A percentile compares a stretch with the other conserved stretches of the same genome.
These are phyloP conservation scores for Tachina grossa DNA, from an alignment of 2,888 invertebrate species.

Conservation along the genomic window DNA sequence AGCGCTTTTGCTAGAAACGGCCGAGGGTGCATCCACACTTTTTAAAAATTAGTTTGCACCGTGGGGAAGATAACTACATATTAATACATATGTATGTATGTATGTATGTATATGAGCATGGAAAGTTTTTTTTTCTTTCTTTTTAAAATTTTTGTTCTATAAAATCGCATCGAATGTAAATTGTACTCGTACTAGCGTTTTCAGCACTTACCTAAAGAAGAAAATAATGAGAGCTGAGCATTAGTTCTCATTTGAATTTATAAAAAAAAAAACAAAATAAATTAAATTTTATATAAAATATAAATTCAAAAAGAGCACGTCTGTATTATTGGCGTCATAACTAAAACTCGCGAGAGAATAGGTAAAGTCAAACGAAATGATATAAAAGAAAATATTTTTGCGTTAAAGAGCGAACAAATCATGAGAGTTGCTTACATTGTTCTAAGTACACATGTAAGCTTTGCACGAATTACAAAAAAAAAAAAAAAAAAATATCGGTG, in stretches of 20 bases:
- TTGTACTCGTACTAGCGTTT: neutral
- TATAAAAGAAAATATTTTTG: conserved; percentile 34
- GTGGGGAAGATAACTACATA: neutral
- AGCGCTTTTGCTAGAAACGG: conserved; percentile 2
- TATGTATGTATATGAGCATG: conserved; percentile 27
- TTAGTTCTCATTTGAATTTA: conserved; percentile 6
- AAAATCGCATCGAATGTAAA: conserved; percentile 10
- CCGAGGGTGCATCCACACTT: neutral
- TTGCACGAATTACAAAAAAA: conserved; percentile 34
- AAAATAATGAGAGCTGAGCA: conserved; percentile 16
- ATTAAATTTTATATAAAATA: conserved; percentile 37
- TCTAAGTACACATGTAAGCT: conserved; percentile 15
- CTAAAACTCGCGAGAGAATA: conserved; percentile 7
- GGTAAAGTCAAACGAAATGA: conserved; percentile 14
- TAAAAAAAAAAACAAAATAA: conserved; percentile 23
- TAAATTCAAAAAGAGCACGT: conserved; percentile 37
- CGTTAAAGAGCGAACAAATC: conserved; percentile 29
- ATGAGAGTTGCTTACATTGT: neutral
- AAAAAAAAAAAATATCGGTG: conserved; percentile 4
- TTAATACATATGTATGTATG: no score
- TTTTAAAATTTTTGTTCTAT: neutral
- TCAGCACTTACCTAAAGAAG: neutral
- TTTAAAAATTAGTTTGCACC: conserved; percentile 14
- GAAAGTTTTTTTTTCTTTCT: conserved; percentile 30
- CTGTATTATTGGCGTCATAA: conserved; percentile 54